These are phyloP conservation scores for Glaucidium brasilianum DNA, from an alignment of 2,113 vertebrate species.

Conservation along the genomic window DNA sequence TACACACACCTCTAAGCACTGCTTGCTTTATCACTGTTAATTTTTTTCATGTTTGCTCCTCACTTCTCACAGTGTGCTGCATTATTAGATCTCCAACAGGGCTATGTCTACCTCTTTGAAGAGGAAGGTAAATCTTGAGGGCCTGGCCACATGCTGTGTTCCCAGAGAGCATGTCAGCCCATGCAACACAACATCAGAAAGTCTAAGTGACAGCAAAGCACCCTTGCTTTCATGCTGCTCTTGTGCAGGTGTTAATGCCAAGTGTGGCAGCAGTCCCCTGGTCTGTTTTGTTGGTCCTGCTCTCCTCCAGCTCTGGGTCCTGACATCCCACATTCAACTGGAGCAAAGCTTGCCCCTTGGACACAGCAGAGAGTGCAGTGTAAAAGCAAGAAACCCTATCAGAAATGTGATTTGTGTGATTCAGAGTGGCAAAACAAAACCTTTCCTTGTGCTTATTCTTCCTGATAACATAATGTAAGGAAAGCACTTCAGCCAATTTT, in stretches of 20 bases:
- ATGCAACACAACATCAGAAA: not conserved
- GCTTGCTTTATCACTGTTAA: not conserved
- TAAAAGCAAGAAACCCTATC: not conserved
- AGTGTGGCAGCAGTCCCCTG: not conserved
- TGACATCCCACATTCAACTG: not conserved
- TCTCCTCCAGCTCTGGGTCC: not conserved
- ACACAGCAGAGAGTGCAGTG: accelerated
- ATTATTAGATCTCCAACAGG: not conserved
- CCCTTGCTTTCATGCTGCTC: not conserved
- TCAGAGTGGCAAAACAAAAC: not conserved
- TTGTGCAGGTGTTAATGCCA: not conserved
- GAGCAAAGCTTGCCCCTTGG: not conserved
- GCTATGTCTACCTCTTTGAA: not conserved
- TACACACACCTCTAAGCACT: not conserved
- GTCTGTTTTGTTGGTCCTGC: not conserved
- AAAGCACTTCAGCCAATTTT: not conserved
- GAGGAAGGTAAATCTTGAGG: not conserved
- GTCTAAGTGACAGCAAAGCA: not conserved
- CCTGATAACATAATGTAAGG: not conserved
- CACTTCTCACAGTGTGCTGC: not conserved
- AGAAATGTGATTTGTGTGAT: not conserved
- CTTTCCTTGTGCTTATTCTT: not conserved
- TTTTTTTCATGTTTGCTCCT: not conserved
- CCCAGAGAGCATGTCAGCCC: not conserved
- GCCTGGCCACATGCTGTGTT: not conserved